phyloP scores from a whole-genome alignment of 2,113 vertebrate species.

The Physeter macrocephalus region DNA sequence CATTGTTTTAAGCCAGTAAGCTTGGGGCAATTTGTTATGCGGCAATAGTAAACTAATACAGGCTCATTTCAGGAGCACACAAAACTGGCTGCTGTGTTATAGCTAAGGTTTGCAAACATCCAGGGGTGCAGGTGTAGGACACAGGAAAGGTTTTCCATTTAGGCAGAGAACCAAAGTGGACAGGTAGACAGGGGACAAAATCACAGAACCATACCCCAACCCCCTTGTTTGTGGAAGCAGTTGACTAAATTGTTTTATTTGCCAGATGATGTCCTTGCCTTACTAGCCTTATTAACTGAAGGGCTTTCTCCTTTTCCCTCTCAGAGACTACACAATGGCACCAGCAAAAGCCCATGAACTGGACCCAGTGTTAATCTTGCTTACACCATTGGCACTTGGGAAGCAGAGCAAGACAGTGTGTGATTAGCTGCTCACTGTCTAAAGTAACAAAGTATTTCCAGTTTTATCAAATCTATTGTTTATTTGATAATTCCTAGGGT shows the following conservation, averaged over 20 bases:
- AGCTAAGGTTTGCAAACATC: not conserved
- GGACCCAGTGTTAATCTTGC: not conserved
- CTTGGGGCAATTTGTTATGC: not conserved
- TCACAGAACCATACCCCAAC: not conserved
- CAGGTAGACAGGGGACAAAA: not conserved
- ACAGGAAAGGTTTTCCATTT: not conserved
- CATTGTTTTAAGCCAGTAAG: not conserved
- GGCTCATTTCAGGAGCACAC: not conserved
- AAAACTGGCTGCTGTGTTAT: not conserved
- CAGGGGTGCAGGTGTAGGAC: not conserved
- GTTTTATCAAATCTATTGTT: not conserved
- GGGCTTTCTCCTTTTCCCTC: not conserved
- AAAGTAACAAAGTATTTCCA: not conserved
- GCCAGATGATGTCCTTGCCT: not conserved
- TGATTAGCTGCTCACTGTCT: not conserved
- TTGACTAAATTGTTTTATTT: not conserved
- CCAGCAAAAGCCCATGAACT: not conserved
- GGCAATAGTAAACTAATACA: not conserved
- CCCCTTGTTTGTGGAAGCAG: not conserved
- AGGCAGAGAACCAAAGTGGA: not conserved
- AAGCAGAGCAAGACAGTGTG: not conserved
- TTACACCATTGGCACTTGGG: not conserved
- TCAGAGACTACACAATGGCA: not conserved
- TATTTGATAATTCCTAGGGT: not conserved
- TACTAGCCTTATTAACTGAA: not conserved